phyloP scores from a whole-genome alignment of 2,797 vertebrate genomes.

The Fratercula arctica region DNA sequence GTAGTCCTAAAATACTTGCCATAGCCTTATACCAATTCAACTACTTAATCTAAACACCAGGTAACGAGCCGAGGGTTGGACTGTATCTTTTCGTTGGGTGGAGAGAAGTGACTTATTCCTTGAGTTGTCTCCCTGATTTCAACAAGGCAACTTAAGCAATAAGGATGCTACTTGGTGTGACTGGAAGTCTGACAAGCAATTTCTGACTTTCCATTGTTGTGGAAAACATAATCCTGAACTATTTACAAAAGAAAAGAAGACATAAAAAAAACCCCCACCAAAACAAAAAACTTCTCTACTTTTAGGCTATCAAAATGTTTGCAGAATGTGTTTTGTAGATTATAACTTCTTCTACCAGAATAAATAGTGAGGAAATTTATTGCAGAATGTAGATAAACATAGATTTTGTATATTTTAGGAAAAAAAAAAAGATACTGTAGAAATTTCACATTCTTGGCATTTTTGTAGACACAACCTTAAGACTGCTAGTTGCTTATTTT shows the following conservation, averaged over 20 bases:
- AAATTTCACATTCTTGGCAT: constrained; percentile 38
- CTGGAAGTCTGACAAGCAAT: background rate
- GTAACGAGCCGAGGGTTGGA: background rate
- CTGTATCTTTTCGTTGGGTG: background rate
- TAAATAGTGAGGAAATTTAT: constrained; percentile 24
- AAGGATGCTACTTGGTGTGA: background rate
- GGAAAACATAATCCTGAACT: constrained; percentile 30
- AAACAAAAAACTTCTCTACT: background rate
- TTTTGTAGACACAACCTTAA: constrained; percentile 31
- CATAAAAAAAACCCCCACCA: background rate
- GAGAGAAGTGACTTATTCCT: background rate
- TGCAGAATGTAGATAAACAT: constrained; percentile 33
- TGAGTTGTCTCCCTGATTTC: background rate
- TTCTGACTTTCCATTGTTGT: constrained; percentile 28
- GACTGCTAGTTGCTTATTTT: constrained; percentile 16
- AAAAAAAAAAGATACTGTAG: background rate
- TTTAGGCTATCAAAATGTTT: background rate
- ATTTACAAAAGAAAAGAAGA: constrained; percentile 6
- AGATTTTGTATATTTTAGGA: background rate
- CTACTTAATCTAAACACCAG: constrained; percentile 17
- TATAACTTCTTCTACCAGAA: background rate
- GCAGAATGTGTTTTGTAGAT: background rate
- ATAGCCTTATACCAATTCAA: background rate
- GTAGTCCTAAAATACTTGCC: background rate
- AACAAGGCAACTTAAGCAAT: background rate